phyloP scores from a whole-genome alignment of 2,888 invertebrate genomes.

The Harmothoe impar region DNA sequence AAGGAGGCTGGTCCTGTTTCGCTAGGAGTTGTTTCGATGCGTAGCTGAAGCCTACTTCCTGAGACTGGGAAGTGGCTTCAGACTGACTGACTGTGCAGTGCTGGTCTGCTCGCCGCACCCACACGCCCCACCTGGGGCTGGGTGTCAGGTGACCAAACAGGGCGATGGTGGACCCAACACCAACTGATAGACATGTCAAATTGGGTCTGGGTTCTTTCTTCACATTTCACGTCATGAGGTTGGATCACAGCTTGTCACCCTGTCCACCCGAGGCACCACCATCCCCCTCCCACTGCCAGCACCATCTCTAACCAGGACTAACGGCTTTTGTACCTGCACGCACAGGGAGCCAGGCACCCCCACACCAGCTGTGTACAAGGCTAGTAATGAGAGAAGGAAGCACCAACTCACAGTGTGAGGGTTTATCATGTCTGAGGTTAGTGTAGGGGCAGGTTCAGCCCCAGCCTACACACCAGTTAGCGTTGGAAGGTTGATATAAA shows the following conservation, averaged over 20 bases:
- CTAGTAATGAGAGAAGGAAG: not conserved
- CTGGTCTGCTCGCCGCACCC: constrained; percentile 33
- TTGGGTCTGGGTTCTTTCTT: not conserved
- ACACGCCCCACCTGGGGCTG: not conserved
- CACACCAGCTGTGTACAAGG: not conserved
- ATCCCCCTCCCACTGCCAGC: constrained; percentile 49
- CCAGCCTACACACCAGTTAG: not conserved
- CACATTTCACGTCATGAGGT: not conserved
- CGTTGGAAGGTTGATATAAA: not conserved
- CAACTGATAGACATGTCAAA: not conserved
- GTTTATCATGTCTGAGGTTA: not conserved
- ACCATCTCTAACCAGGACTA: not conserved
- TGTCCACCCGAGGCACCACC: not conserved
- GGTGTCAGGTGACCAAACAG: constrained; percentile 17
- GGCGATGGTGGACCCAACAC: constrained; percentile 3
- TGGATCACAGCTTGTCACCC: not conserved
- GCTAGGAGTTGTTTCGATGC: not conserved
- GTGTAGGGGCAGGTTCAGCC: not conserved
- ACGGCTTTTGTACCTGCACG: not conserved
- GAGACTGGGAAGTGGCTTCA: constrained; percentile 4
- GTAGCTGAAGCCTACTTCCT: constrained; percentile 38
- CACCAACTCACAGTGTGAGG: not conserved
- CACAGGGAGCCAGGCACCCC: not conserved
- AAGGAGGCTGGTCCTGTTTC: not conserved
- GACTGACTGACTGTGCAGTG: constrained; percentile 13